phyloP scores from a whole-genome alignment of 2,113 vertebrate genomes.

The Pyrgilauda ruficollis region DNA sequence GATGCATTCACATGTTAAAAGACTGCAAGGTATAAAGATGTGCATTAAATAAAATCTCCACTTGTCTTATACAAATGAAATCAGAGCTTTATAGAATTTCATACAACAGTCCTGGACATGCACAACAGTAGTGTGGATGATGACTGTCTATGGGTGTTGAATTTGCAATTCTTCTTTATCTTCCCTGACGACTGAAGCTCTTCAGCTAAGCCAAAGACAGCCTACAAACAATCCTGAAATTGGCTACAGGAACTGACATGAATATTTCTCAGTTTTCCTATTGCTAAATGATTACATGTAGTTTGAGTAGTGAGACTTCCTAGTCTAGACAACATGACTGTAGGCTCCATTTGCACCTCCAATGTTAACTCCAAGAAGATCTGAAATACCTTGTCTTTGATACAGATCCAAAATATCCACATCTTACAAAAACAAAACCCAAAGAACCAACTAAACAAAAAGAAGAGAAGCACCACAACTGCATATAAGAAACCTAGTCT shows the following conservation, averaged over 20 bases:
- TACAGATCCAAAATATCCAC: neutral
- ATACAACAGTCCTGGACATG: neutral
- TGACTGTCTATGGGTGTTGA: neutral
- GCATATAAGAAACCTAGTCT: neutral
- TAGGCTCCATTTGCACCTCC: neutral
- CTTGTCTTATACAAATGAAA: neutral
- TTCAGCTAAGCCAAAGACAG: conserved; percentile 35
- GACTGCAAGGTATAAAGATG: neutral
- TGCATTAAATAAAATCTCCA: neutral
- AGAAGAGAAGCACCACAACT: neutral
- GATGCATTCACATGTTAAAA: fast-evolving
- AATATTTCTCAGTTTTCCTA: conserved; percentile 45
- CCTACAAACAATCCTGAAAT: conserved; percentile 40
- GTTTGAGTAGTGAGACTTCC: neutral
- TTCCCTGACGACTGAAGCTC: conserved; percentile 28
- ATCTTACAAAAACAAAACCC: neutral
- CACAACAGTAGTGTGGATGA: neutral
- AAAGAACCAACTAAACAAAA: neutral
- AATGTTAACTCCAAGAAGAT: neutral
- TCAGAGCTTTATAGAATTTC: neutral
- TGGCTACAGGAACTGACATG: conserved; percentile 15
- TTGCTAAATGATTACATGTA: neutral
- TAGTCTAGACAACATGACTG: neutral
- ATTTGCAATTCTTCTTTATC: neutral
- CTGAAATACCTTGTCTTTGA: neutral